Evolutionary conservation across 2,797 vertebrate genomes (phyloP).

Genomic region (Rachycentron canadum): DNA sequence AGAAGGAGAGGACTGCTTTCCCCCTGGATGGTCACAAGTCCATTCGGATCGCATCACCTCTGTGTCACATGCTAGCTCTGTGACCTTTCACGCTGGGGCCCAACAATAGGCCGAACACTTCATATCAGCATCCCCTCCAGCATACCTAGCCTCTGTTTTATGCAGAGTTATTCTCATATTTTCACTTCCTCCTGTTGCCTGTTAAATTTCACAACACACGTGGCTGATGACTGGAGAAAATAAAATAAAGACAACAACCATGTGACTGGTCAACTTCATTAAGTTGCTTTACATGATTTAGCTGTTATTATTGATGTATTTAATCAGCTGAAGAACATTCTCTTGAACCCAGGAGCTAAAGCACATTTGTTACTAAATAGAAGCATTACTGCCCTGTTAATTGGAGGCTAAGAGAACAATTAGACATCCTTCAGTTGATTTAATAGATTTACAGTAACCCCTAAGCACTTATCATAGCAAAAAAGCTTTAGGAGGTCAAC

Average conservation of each 20-base stretch:
- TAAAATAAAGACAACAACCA: constrained; percentile 1
- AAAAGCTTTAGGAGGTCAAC: constrained; percentile 58
- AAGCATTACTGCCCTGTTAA: constrained; percentile 51
- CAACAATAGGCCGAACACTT: constrained; percentile 72
- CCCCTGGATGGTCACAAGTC: constrained; percentile 75
- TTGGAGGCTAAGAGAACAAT: constrained; percentile 58
- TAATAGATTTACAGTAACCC: constrained; percentile 64
- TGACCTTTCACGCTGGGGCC: constrained; percentile 77
- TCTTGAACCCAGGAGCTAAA: constrained; percentile 22
- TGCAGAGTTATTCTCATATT: constrained; percentile 37
- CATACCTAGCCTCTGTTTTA: constrained; percentile 38
- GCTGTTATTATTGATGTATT: constrained; percentile 23
- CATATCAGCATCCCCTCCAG: constrained; percentile 56
- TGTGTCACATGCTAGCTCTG: constrained; percentile 69
- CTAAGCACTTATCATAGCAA: constrained; percentile 64
- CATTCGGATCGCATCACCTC: constrained; percentile 75
- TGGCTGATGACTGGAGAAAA: constrained; percentile 22
- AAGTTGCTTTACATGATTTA: constrained; percentile 24
- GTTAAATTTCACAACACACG: constrained; percentile 12
- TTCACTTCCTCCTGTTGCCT: constrained; percentile 28
- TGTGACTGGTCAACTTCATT: constrained; percentile 19
- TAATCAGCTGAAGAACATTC: constrained; percentile 26
- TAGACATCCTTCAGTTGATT: constrained; percentile 48
- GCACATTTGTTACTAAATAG: constrained; percentile 21
- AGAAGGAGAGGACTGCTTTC: constrained; percentile 66